These are phyloP conservation scores for Belgica antarctica DNA, from an alignment of 2,888 invertebrate species.

Conservation along the genomic window DNA sequence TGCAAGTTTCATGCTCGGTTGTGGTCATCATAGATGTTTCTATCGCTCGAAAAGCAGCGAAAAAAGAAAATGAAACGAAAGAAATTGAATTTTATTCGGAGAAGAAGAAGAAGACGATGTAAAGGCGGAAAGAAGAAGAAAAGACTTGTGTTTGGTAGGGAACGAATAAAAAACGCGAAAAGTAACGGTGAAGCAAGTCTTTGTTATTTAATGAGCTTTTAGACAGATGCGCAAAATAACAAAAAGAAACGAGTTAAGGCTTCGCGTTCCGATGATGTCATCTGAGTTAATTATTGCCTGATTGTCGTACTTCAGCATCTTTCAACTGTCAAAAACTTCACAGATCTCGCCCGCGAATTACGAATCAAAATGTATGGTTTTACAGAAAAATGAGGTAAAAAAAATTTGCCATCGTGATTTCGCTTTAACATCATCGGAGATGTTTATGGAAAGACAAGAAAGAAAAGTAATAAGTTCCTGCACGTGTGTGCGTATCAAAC, in stretches of 20 bases:
- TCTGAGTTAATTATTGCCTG: neutral
- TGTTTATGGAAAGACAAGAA: too few relatives aligned
- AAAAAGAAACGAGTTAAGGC: constrained; percentile 3
- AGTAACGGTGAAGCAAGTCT: constrained; percentile 34
- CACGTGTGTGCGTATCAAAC: constrained; percentile 42
- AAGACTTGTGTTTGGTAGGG: neutral
- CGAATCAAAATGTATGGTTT: constrained; percentile 15
- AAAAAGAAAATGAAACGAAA: neutral
- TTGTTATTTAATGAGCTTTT: constrained; percentile 39
- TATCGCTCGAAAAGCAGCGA: constrained; percentile 3
- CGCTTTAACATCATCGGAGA: neutral
- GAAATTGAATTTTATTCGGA: constrained; percentile 9
- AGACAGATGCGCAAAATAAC: constrained; percentile 17
- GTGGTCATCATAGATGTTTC: constrained; percentile 12
- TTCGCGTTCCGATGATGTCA: constrained; percentile 11
- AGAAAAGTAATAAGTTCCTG: neutral
- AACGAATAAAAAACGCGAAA: constrained; percentile 28
- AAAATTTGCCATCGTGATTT: neutral
- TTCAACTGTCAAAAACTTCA: neutral
- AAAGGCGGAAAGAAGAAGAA: constrained; percentile 17
- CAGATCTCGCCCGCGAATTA: neutral
- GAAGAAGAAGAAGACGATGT: neutral
- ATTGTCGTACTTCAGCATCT: neutral
- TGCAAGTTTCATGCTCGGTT: constrained; percentile 1
- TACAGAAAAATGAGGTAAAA: constrained; percentile 3